Percentiles rank a stretch among this genome's conserved stretches.
Conservation (phyloP, 2,888 invertebrate genomes). For the Macrosiphum euphorbiae region DNA sequence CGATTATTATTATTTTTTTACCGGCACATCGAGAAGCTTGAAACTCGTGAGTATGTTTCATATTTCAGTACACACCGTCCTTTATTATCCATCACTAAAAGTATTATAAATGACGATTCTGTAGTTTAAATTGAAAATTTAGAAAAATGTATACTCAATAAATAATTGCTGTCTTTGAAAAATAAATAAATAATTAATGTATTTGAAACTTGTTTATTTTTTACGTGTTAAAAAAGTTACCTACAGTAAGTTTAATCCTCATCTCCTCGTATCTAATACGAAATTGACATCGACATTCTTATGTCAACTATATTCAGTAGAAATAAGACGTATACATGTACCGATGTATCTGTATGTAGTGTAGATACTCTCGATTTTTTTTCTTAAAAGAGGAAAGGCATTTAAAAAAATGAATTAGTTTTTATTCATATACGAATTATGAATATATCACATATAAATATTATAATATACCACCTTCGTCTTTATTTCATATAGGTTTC, state of each 20-base stretch:
- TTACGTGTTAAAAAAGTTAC: not conserved
- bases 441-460: too few species aligned
- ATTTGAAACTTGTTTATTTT: too few species aligned
- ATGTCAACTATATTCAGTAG: not conserved
- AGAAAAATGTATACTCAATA: not conserved
- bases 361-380: not conserved
- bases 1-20: too few species aligned
- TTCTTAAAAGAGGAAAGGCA: too few species aligned
- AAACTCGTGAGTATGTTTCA: not conserved
- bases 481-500: too few species aligned
- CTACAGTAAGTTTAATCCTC: not conserved
- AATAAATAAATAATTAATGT: too few species aligned
- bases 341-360: not conserved
- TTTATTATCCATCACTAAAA: constrained; percentile 1
- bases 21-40: too few species aligned
- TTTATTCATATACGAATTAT: too few species aligned
- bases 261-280: not conserved
- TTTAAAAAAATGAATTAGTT: too few species aligned
- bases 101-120: constrained; percentile 3
- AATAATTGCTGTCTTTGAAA: too few species aligned
- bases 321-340: not conserved
- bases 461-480: too few species aligned
- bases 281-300: too few species aligned
- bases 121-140: not conserved
- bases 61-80: constrained; percentile 8